Evolutionary conservation across 1,140 invertebrate genomes (phyloP), one percentile per base, ranked within the genome.

Genomic region (Drosophila micromelanica): DNA sequence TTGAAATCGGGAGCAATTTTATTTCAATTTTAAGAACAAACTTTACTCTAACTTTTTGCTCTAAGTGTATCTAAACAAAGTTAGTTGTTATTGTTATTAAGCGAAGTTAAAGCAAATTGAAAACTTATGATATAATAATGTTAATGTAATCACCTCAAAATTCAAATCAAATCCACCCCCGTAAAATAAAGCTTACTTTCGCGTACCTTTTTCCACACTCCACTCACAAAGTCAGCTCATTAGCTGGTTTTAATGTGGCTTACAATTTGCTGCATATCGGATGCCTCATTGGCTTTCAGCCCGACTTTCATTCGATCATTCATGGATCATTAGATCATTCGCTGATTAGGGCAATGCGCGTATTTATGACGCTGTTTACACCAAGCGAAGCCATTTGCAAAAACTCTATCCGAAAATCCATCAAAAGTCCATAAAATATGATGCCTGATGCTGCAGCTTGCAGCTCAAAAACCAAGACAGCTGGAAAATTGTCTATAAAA

Each of bases 401-500:
- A 48, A 27, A 2, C 65, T 60, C 64, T 46, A 73, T 68, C 64
- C 64, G 46, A 69, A 73, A 73, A 84, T 80, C 76, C 76, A 84
- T 85, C 80, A 80, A 85, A 75, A 52, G 68, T 68, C 70, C 78
- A 85, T 87, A 81, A 85, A 45, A 60, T 65, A 52, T 52, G 32
- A 35, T 9, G 8, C 15, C 57, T 67, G 69, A 67, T 59, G 76
- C 65, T 67, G 45, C 75, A 71, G 73, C 80, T 49, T 45, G 27
- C 30, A 45, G 67, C 63, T 60, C n/a, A n/a, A 43, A 62, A 60
- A 51, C 64, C 32, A 6, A 68, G 71, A 61, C 61, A 46, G 68
- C 45, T 51, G 61, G 46, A 69, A 82, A 72, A 77, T 74, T 86
- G 82, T 81, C 81, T 77, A 86, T 86, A 86, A 86, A 86, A 87